Conservation (phyloP, 2,113 vertebrate species). For the Suncus etruscus region DNA sequence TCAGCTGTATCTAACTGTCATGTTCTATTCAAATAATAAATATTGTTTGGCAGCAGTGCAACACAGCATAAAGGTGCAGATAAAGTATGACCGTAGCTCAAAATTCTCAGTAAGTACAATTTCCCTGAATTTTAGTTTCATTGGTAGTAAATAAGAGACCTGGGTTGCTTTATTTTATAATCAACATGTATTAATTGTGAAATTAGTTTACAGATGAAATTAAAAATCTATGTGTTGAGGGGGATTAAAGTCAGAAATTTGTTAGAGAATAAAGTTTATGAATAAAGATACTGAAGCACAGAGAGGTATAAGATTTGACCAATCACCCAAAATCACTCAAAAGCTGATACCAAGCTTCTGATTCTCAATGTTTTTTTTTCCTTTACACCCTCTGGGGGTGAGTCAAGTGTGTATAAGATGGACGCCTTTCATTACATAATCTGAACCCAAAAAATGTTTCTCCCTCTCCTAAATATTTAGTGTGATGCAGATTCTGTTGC, state of each 20-base stretch:
- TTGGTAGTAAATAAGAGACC: not conserved
- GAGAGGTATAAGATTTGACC: not conserved
- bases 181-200: not conserved
- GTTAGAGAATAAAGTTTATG: no score
- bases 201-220: no score
- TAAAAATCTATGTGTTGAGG: no score
- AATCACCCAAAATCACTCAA: not conserved
- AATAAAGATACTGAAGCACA: slow-evolving; percentile 11
- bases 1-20: not conserved
- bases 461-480: not conserved
- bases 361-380: slow-evolving; percentile 5
- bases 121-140: slow-evolving; percentile 10
- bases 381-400: not conserved
- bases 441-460: not conserved
- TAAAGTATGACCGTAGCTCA: slow-evolving; percentile 24
- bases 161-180: not conserved
- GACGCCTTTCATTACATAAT: slow-evolving; percentile 52
- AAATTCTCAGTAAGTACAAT: not conserved
- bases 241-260: slow-evolving; percentile 41
- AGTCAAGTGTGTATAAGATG: not conserved
- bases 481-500: slow-evolving; percentile 57
- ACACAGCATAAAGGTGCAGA: not conserved
- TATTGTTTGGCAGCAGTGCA: not conserved
- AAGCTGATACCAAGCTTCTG: not conserved
- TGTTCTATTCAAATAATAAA: slow-evolving; percentile 6